A percentile compares a stretch with the other conserved stretches of the same genome.
Conservation (phyloP, 2,888 invertebrate species). For the Meandrusa payeni region DNA sequence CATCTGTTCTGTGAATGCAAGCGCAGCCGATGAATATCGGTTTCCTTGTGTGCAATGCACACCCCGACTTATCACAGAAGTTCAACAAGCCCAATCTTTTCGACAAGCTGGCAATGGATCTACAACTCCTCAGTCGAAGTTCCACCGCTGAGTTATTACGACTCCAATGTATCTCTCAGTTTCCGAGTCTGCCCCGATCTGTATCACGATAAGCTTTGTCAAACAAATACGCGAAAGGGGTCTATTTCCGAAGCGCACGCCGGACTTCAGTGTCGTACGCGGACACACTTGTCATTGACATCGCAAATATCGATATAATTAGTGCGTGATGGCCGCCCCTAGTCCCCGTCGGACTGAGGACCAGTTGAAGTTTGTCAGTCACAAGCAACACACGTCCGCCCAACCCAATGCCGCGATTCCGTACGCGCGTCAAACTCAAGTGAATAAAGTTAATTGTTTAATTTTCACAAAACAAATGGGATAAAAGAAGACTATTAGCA, state of each 20-base stretch:
- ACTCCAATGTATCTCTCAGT: no score
- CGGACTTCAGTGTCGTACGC: slow-evolving; percentile 4
- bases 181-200: no score
- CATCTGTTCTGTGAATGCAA: no score
- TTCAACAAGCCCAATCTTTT: no score
- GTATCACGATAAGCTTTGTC: neutral
- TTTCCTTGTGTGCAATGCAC: no score
- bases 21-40: no score
- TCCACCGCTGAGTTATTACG: no score
- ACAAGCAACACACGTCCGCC: slow-evolving; percentile 29
- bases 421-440: slow-evolving; percentile 69
- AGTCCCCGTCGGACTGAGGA: slow-evolving; percentile 5
- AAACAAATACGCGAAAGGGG: neutral
- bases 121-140: no score
- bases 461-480: slow-evolving; percentile 52
- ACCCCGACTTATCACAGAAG: no score
- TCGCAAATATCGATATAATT: slow-evolving; percentile 23
- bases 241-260: slow-evolving; percentile 4
- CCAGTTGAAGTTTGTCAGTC: slow-evolving; percentile 14
- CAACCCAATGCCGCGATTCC: slow-evolving; percentile 56
- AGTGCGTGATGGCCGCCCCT: slow-evolving; percentile 18
- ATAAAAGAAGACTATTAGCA: slow-evolving; percentile 41
- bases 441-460: slow-evolving; percentile 29
- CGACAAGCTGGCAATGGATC: no score
- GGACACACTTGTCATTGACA: slow-evolving; percentile 14